These are phyloP conservation scores for Cynopterus brachyotis DNA, from an alignment of 2,113 vertebrate species.

Conservation along the genomic window DNA sequence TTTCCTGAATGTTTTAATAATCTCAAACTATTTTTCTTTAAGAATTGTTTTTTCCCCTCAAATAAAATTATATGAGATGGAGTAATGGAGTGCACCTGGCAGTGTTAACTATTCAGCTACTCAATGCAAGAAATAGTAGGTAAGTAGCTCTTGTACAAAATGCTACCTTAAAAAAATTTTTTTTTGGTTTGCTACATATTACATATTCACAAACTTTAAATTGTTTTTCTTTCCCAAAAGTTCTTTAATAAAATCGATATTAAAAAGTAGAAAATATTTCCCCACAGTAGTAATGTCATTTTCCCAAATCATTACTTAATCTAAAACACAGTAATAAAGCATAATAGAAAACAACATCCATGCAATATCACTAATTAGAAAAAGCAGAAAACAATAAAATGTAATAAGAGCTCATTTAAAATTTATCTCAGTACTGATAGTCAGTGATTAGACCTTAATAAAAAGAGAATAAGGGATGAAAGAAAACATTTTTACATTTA, in stretches of 20 bases:
- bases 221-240: background rate
- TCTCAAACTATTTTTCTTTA: background rate
- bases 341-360: conserved; percentile 37
- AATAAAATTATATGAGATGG: background rate
- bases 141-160: background rate
- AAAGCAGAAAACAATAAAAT: conserved; percentile 52
- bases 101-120: background rate
- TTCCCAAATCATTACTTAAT: conserved; percentile 52
- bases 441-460: background rate
- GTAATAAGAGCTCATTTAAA: conserved; percentile 35
- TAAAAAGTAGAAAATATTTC: conserved; percentile 28
- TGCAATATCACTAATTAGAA: conserved; percentile 44
- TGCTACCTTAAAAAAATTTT: background rate
- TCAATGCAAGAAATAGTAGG: background rate
- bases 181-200: background rate
- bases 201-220: background rate
- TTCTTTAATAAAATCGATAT: background rate
- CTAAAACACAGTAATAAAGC: conserved; percentile 47
- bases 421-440: background rate
- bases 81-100: background rate
- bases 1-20: background rate
- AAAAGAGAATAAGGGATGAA: background rate
- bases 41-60: background rate
- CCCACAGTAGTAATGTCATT: background rate
- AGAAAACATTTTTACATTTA: background rate